These are phyloP conservation scores for Hydraecia micacea DNA, from an alignment of 2,888 invertebrate genomes.

Conservation along the genomic window DNA sequence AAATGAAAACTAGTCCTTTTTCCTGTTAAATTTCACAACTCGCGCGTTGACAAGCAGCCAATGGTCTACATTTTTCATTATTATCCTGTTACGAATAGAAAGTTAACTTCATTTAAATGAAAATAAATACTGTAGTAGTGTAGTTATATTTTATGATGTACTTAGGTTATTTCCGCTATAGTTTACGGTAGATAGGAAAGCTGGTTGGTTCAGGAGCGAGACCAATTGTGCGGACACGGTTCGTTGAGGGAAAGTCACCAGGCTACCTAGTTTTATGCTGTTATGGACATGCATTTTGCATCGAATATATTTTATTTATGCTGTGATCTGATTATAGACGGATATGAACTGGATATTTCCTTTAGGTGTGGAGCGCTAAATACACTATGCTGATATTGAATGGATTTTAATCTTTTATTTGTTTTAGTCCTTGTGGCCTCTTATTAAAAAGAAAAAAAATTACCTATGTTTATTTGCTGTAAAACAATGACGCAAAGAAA, in stretches of 20 bases:
- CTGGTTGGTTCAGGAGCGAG: constrained; percentile 71
- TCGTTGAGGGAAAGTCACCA: constrained; percentile 75
- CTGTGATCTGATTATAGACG: constrained; percentile 43
- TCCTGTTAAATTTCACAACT: constrained; percentile 16
- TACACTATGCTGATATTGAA: background rate
- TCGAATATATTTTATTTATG: constrained; percentile 60
- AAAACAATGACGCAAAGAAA: background rate
- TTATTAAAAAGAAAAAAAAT: background rate
- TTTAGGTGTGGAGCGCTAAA: constrained; percentile 3
- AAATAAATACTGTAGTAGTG: constrained; percentile 40
- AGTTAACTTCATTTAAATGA: constrained; percentile 48
- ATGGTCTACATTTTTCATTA: constrained; percentile 31
- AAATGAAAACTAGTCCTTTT: constrained; percentile 9
- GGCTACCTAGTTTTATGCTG: constrained; percentile 42
- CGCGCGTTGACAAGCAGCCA: constrained; percentile 17
- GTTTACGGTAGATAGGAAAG: constrained; percentile 63
- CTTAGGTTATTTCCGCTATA: constrained; percentile 48
- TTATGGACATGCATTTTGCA: constrained; percentile 59
- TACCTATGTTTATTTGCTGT: too few species aligned
- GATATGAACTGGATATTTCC: constrained; percentile 26
- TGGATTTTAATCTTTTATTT: background rate
- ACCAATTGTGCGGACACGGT: constrained; percentile 74
- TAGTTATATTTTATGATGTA: constrained; percentile 42
- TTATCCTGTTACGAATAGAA: constrained; percentile 29
- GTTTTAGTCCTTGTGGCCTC: background rate